Percentiles rank a stretch among this genome's conserved stretches.
phyloP scores from a whole-genome alignment of 2,888 invertebrate genomes.

The Drosophila atroscutellata region DNA sequence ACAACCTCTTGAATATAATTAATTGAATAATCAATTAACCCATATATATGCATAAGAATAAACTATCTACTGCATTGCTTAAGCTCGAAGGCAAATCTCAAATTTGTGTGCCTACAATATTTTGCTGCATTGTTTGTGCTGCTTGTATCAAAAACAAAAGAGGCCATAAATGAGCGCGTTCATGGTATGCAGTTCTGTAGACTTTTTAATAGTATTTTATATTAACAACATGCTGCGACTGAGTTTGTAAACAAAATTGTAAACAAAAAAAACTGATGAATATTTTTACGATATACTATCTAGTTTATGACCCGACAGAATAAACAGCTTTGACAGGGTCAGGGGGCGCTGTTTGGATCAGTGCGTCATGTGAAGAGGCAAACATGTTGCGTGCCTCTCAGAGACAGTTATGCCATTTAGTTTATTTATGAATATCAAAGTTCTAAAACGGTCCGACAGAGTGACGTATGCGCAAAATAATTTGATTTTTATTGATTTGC shows the following conservation, averaged over 20 bases:
- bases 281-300: constrained; percentile 63
- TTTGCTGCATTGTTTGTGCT: constrained; percentile 14
- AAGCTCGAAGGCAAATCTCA: neutral
- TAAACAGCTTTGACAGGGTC: constrained; percentile 13
- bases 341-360: constrained; percentile 20
- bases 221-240: constrained; percentile 33
- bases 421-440: constrained; percentile 44
- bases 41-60: neutral
- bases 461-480: constrained; percentile 51
- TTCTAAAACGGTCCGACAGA: constrained; percentile 56
- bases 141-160: constrained; percentile 29
- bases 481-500: constrained; percentile 18
- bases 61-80: neutral
- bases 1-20: constrained; percentile 35
- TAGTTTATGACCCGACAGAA: constrained; percentile 57
- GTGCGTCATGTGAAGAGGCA: constrained; percentile 49
- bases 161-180: constrained; percentile 47
- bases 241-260: constrained; percentile 72
- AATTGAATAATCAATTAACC: constrained; percentile 23
- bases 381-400: constrained; percentile 28
- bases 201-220: constrained; percentile 67
- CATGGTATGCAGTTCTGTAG: constrained; percentile 53
- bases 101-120: constrained; percentile 7
- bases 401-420: constrained; percentile 23
- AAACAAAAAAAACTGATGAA: constrained; percentile 63